A percentile compares a stretch with the other conserved stretches of the same genome.
Evolutionary conservation across 2,113 vertebrate species (phyloP).

Genomic region (Martes martes): DNA sequence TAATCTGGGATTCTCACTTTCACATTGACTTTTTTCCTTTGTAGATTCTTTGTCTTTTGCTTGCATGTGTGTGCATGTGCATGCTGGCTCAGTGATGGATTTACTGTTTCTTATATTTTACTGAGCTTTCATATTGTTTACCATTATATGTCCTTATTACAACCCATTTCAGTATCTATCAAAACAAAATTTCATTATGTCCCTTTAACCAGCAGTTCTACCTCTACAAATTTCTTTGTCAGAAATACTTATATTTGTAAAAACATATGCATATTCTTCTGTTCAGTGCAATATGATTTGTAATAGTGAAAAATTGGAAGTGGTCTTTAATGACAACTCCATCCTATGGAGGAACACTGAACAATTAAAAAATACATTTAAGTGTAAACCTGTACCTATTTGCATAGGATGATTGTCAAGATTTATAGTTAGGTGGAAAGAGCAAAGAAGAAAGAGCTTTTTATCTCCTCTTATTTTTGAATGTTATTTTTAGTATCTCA

Average conservation of each 20-base stretch:
- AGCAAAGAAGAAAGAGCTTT: not conserved
- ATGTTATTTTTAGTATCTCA: constrained; percentile 31
- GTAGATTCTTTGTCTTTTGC: not conserved
- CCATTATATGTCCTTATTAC: not conserved
- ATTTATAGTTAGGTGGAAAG: not conserved
- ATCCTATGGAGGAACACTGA: not conserved
- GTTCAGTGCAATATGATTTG: not conserved
- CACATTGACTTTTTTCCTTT: not conserved
- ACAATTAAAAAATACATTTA: not conserved
- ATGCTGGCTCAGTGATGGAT: not conserved
- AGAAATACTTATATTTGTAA: not conserved
- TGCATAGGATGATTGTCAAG: not conserved
- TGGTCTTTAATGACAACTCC: not conserved
- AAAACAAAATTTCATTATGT: not conserved
- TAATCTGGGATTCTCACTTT: constrained; percentile 14
- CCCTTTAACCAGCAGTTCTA: not conserved
- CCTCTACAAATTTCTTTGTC: not conserved
- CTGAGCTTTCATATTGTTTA: not conserved
- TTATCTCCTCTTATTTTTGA: not conserved
- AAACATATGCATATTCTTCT: not conserved
- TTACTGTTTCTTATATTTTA: constrained; percentile 24
- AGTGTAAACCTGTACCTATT: not conserved
- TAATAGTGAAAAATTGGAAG: not conserved
- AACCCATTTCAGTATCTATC: not conserved
- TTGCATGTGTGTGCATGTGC: not conserved